Evolutionary conservation across 37 sponge, comb jelly and placozoan genomes (phyloP), one percentile per base, ranked within the genome.

Genomic region (Diacarnus erythraeanus): DNA sequence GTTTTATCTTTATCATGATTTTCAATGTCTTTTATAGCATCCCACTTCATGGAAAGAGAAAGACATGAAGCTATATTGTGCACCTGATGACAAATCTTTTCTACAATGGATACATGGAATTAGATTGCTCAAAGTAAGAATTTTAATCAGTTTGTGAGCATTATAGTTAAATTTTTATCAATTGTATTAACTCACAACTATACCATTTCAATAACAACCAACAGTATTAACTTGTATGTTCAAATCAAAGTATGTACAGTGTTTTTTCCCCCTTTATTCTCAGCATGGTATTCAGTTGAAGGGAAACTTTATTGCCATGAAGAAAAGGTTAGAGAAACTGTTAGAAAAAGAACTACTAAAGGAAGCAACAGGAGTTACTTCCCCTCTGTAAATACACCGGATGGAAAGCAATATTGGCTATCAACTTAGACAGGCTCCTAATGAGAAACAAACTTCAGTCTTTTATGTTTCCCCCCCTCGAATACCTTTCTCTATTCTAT

Each of bases 271-370:
- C 64, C n/a, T 57, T 42, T 9, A 20, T 18, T 59, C 47, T 21
- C 54, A 90, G 90, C 76, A 84, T 80, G 90, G 90, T 4, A 27
- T 42, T 18, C 85, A 90, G 64, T 73, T 90, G 78, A 90, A 76
- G 66, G 81, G 63, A 8, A 90, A 90, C 76, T 84, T 70, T 66
- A 38, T 58, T 15, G 85, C 85, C 9, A 81, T 90, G 81, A 72
- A 39, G 25, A 30, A 26, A 27, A 64, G 82, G 69, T 57, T 87
- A 36, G 69, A 87, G 38, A 87, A 80, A 42, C 39, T 36, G 8
- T 63, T 63, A 6, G 4, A 12, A 30, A n/a, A n/a, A 8, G 30
- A 30, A 63, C 18, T n/a, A 15, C 20, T 63, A 25, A 15, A 63
- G 30, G 30, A 63, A 30, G 31, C 31, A 29, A 63, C 8, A 63